Evolutionary conservation across 1,140 invertebrate species (phyloP).

Genomic region (Anthonomus grandis): DNA sequence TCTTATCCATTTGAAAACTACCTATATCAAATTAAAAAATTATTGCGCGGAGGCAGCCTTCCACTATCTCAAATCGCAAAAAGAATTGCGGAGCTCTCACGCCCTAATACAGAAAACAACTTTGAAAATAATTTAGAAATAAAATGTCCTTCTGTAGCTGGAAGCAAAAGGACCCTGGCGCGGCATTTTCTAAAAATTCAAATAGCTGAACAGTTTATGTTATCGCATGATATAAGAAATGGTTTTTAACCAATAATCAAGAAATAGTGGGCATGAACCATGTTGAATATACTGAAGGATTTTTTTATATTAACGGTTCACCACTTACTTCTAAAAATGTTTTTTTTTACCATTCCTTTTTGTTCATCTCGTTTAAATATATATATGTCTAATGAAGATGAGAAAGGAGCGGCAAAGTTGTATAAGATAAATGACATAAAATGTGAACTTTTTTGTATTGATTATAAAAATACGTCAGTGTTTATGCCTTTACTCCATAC

Average conservation of each 20-base stretch:
- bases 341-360: neutral
- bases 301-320: neutral
- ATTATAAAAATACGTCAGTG: neutral
- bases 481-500: too few relatives aligned
- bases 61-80: constrained; percentile 32
- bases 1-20: constrained; percentile 38
- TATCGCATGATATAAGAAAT: neutral
- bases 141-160: neutral
- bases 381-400: neutral
- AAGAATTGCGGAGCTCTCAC: constrained; percentile 22
- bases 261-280: constrained; percentile 4
- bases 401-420: neutral
- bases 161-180: neutral
- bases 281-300: neutral
- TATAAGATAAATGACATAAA: constrained; percentile 1
- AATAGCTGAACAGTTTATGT: neutral
- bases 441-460: constrained; percentile 1
- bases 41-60: constrained; percentile 26
- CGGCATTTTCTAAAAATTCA: neutral
- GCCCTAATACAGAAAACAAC: neutral
- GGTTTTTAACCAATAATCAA: constrained; percentile 13
- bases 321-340: neutral
- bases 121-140: neutral
- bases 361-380: constrained; percentile 6
- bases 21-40: constrained; percentile 29